These are phyloP conservation scores for Caracal caracal DNA, from an alignment of 2,113 vertebrate genomes.

Conservation along the genomic window DNA sequence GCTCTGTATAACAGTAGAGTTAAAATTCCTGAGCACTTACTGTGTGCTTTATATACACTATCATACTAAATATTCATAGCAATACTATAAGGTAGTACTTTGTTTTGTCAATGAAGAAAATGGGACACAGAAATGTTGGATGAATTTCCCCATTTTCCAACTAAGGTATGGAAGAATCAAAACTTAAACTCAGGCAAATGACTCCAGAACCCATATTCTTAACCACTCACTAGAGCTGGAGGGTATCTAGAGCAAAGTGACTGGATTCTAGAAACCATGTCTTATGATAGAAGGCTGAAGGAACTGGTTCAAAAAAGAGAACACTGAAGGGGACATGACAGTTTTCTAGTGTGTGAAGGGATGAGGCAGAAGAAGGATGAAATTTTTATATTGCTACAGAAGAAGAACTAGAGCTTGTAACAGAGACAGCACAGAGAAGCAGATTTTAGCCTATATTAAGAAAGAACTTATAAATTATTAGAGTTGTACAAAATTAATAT, in stretches of 20 bases:
- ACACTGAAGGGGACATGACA: neutral
- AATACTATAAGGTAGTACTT: neutral
- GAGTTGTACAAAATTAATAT: neutral
- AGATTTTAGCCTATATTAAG: neutral
- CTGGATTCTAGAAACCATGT: neutral
- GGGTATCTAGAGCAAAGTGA: neutral
- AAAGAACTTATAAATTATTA: neutral
- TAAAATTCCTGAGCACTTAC: neutral
- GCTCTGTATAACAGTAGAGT: neutral
- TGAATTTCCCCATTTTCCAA: neutral
- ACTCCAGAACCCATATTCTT: neutral
- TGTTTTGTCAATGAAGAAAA: neutral
- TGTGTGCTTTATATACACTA: neutral
- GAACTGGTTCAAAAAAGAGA: neutral
- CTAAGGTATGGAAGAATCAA: neutral
- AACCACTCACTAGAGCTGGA: neutral
- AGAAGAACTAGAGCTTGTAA: neutral
- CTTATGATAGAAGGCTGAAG: neutral
- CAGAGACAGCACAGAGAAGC: neutral
- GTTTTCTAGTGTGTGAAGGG: neutral
- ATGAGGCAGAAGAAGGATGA: neutral
- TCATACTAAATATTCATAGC: neutral
- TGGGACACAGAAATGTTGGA: neutral
- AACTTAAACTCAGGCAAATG: neutral
- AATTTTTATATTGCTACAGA: neutral